These are phyloP conservation scores for Oryzias javanicus DNA, from an alignment of 2,113 vertebrate genomes.

Conservation along the genomic window DNA sequence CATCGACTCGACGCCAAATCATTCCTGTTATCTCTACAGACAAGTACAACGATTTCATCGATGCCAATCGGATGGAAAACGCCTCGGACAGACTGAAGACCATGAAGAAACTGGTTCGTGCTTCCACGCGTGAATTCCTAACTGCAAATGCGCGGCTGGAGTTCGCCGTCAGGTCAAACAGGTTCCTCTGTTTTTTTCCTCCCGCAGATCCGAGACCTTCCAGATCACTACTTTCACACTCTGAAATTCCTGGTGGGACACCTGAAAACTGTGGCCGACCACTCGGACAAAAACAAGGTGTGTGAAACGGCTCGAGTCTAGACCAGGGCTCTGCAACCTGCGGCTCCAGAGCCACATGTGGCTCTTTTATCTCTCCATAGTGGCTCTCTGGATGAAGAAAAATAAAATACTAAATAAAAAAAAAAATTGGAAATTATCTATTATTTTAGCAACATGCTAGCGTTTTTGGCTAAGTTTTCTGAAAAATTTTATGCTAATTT, in stretches of 20 bases:
- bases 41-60: conserved; percentile 96
- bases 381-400: too few relatives aligned
- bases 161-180: conserved; percentile 8
- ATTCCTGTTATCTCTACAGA: conserved; percentile 67
- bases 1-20: background rate
- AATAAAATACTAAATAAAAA: too few relatives aligned
- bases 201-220: conserved; percentile 88
- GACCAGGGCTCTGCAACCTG: too few relatives aligned
- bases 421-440: too few relatives aligned
- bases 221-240: conserved; percentile 92
- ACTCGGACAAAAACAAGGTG: conserved; percentile 96
- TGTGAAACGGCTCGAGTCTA: fast-evolving
- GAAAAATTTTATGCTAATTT: too few relatives aligned
- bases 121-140: background rate
- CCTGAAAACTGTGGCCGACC: conserved; percentile 91
- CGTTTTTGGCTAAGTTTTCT: too few relatives aligned
- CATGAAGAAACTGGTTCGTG: conserved; percentile 87
- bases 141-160: background rate
- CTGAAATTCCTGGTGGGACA: conserved; percentile 93
- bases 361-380: too few relatives aligned
- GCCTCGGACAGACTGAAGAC: conserved; percentile 90
- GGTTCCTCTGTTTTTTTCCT: conserved; percentile 2
- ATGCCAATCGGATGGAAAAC: conserved; percentile 91
- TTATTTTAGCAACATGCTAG: too few relatives aligned
- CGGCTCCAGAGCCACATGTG: too few relatives aligned